Evolutionary conservation across 2,113 vertebrate species (phyloP).

Genomic region (Caranx ignobilis): DNA sequence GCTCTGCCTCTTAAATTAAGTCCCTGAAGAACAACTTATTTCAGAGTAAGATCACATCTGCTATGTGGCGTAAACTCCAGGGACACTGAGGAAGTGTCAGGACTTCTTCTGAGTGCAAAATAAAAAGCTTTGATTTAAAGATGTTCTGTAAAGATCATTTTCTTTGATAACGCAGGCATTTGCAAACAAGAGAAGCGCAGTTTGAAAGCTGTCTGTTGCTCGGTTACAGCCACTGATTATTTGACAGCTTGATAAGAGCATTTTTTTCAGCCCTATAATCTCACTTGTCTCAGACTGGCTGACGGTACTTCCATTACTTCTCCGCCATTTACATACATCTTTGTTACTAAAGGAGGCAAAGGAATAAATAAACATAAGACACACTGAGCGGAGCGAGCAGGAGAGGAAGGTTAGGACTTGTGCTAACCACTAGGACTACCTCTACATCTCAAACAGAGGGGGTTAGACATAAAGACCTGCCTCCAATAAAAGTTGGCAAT

Average conservation of each 20-base stretch:
- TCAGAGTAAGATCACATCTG: constrained; percentile 32
- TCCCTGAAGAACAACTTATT: constrained; percentile 59
- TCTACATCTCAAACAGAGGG: no score
- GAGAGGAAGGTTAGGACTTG: no score
- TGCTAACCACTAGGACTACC: no score
- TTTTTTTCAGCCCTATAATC: no score
- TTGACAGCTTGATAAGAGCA: not conserved
- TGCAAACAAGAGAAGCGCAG: not conserved
- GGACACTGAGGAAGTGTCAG: constrained; percentile 25
- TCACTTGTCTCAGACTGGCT: no score
- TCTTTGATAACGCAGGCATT: not conserved
- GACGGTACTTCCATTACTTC: no score
- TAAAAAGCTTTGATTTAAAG: constrained; percentile 12
- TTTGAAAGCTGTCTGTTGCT: not conserved
- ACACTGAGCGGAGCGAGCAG: no score
- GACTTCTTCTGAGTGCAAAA: constrained; percentile 23
- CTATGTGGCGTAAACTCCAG: constrained; percentile 3
- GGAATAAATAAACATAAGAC: no score
- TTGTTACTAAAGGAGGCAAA: no score
- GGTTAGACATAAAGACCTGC: no score
- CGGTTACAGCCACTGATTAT: not conserved
- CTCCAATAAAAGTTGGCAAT: no score
- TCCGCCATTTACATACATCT: no score
- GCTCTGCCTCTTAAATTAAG: constrained; percentile 45
- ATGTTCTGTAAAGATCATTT: not conserved